Percentiles rank a stretch among this genome's conserved stretches.
Evolutionary conservation across 2,888 invertebrate genomes (phyloP).

Genomic region (Thecocarcelia acutangulata): DNA sequence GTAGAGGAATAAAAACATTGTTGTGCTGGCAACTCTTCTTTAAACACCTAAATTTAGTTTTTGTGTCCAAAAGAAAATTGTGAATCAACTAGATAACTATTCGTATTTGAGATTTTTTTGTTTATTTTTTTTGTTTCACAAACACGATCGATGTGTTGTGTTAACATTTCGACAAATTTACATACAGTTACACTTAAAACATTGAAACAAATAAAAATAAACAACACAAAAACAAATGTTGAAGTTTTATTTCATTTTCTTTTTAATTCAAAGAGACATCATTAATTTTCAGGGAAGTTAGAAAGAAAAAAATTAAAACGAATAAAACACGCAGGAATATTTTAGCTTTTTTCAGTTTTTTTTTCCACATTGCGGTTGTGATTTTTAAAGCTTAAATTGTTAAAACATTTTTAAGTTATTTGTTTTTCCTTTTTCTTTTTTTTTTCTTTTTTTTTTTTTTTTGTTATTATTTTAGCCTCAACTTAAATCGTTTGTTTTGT

Average conservation of each 20-base stretch:
- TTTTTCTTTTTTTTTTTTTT: no score
- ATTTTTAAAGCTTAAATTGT: conserved; percentile 52
- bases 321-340: conserved; percentile 64
- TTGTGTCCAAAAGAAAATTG: conserved; percentile 54
- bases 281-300: conserved; percentile 35
- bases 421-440: no score
- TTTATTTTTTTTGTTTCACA: conserved; percentile 57
- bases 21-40: conserved; percentile 40
- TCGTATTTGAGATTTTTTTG: conserved; percentile 56
- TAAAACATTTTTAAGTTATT: conserved; percentile 60
- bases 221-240: conserved; percentile 33
- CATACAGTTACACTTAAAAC: conserved; percentile 69
- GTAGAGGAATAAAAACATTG: no score
- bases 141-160: conserved; percentile 69
- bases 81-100: conserved; percentile 61
- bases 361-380: conserved; percentile 39
- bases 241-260: conserved; percentile 36
- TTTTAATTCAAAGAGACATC: conserved; percentile 51
- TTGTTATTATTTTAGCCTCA: conserved; percentile 13
- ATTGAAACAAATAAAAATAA: conserved; percentile 52
- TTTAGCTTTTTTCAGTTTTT: conserved; percentile 50
- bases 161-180: conserved; percentile 69
- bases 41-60: conserved; percentile 10
- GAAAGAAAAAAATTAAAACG: conserved; percentile 35
- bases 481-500: conserved; percentile 59